Evolutionary conservation across 2,888 invertebrate species (phyloP).

Genomic region (Dendrolimus pini): DNA sequence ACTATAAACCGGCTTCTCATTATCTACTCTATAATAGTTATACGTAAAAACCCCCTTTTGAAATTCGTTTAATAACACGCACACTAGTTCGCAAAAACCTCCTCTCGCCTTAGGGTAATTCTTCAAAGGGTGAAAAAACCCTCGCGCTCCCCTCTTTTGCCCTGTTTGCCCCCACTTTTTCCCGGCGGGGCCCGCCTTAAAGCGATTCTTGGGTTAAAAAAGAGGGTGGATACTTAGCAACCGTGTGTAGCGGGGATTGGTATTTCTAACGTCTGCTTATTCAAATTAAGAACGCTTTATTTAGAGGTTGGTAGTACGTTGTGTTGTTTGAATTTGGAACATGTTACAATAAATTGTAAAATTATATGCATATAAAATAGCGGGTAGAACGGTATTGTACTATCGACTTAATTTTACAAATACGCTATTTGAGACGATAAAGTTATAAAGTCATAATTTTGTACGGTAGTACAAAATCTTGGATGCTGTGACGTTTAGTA

Average conservation of each 20-base stretch:
- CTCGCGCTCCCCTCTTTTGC: slow-evolving; percentile 22
- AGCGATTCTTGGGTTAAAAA: slow-evolving; percentile 74
- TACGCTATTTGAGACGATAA: too few relatives aligned
- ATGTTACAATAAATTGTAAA: slow-evolving; percentile 2
- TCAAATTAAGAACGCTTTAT: slow-evolving; percentile 13
- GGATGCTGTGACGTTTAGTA: too few relatives aligned
- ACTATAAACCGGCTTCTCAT: neutral
- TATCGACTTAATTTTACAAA: too few relatives aligned
- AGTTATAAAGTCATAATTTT: too few relatives aligned
- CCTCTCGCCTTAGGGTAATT: slow-evolving; percentile 72
- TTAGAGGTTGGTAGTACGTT: too few relatives aligned
- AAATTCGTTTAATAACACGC: slow-evolving; percentile 61
- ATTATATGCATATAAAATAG: too few relatives aligned
- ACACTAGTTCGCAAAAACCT: slow-evolving; percentile 45
- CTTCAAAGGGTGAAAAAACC: slow-evolving; percentile 76
- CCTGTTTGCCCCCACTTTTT: slow-evolving; percentile 22
- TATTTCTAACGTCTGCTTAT: slow-evolving; percentile 40
- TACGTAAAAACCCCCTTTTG: slow-evolving; percentile 68
- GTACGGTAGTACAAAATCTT: too few relatives aligned
- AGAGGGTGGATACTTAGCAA: slow-evolving; percentile 72
- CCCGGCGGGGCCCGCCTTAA: slow-evolving; percentile 53
- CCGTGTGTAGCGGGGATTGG: slow-evolving; percentile 46
- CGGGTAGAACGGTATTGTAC: too few relatives aligned
- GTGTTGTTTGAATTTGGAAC: slow-evolving; percentile 21
- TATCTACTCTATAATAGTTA: slow-evolving; percentile 22